These are phyloP conservation scores for Prochilodus magdalenae DNA, from an alignment of 2,113 vertebrate species.

Conservation along the genomic window DNA sequence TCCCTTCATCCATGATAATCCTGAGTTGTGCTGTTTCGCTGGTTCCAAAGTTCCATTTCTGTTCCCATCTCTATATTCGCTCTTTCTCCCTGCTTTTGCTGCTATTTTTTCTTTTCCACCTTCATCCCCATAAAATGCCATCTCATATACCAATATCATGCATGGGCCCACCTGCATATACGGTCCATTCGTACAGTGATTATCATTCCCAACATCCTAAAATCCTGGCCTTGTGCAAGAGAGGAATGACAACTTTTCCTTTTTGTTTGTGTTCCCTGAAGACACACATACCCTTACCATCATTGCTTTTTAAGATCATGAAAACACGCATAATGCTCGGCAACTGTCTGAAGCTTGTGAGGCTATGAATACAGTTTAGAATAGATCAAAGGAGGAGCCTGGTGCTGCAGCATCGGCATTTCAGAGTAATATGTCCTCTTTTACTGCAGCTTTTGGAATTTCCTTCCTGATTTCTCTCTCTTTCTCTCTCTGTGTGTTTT, in stretches of 20 bases:
- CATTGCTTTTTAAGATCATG: constrained; percentile 5
- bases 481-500: constrained; percentile 19
- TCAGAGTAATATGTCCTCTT: constrained; percentile 6
- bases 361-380: constrained; percentile 21
- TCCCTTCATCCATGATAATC: constrained; percentile 33
- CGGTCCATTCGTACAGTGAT: not conserved
- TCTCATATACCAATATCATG: constrained; percentile 2
- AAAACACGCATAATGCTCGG: constrained; percentile 7
- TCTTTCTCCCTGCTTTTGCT: constrained; percentile 1
- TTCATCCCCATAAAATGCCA: not conserved
- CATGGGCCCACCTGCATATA: constrained; percentile 14
- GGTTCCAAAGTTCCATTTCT: not conserved
- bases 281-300: constrained; percentile 3
- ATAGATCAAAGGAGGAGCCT: not conserved
- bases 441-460: not conserved
- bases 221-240: constrained; percentile 7
- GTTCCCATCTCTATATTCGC: not conserved
- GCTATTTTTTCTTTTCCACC: not conserved
- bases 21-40: not conserved
- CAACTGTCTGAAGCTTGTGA: not conserved
- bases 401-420: not conserved
- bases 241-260: not conserved
- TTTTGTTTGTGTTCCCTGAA: not conserved
- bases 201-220: not conserved
- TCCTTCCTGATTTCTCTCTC: constrained; percentile 24